A percentile compares a stretch with the other conserved stretches of the same genome.
Evolutionary conservation across 2,797 vertebrate species (phyloP).

Genomic region (Micromesistius poutassou): DNA sequence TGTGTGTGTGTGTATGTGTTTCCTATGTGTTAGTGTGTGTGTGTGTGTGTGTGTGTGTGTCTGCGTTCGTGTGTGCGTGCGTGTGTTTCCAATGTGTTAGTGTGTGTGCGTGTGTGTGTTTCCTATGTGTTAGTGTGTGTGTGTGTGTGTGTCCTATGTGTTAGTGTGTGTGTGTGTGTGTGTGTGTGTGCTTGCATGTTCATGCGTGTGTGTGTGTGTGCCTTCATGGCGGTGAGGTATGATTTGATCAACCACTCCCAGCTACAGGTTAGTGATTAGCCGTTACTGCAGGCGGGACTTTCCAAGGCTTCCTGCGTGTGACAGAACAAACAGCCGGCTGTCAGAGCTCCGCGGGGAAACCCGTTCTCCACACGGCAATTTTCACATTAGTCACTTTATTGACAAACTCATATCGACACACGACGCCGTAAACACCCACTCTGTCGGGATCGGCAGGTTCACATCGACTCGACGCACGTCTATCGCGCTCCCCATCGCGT

Average conservation of each 20-base stretch:
- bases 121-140: background rate
- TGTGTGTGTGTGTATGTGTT: conserved; percentile 2
- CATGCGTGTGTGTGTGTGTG: background rate
- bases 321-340: conserved; percentile 5
- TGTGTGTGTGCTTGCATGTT: background rate
- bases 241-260: conserved; percentile 6
- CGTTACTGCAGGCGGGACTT: background rate
- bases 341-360: conserved; percentile 14
- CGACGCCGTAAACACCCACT: conserved; percentile 24
- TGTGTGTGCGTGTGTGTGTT: conserved; percentile 4
- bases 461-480: background rate
- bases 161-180: conserved; percentile 3
- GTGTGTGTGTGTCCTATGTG: background rate
- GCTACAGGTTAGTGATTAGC: conserved; percentile 14
- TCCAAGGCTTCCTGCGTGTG: conserved; percentile 14
- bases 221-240: background rate
- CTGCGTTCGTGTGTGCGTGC: background rate
- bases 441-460: conserved; percentile 13
- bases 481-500: background rate
- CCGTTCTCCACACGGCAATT: too few relatives aligned
- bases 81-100: background rate
- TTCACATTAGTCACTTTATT: background rate
- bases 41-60: conserved; percentile 4
- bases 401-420: background rate
- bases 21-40: background rate